Evolutionary conservation across 1,140 invertebrate species (phyloP).

Genomic region (Solenopsis fugax): DNA sequence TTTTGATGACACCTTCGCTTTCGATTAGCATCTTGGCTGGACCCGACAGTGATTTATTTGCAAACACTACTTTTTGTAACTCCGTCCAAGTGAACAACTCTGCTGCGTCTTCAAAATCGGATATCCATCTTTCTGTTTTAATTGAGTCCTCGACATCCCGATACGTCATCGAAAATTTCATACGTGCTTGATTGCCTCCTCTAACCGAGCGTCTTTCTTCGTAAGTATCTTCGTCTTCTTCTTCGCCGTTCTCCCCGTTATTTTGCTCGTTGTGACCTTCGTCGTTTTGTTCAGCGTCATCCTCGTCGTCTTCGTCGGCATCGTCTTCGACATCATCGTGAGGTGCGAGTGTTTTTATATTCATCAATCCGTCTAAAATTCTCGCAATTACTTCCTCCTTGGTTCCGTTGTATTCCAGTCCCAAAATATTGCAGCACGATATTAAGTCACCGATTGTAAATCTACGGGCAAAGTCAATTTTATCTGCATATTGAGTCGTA

Average conservation of each 20-base stretch:
- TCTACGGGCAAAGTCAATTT: neutral
- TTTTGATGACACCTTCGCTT: too few relatives aligned
- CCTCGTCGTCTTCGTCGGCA: neutral
- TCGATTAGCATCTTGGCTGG: too few relatives aligned
- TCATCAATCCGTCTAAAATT: slow-evolving; percentile 4
- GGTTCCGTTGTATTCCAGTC: slow-evolving; percentile 23
- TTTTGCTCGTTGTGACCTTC: too few relatives aligned
- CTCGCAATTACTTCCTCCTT: slow-evolving; percentile 29
- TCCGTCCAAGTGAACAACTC: slow-evolving; percentile 72
- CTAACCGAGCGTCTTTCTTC: neutral
- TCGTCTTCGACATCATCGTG: neutral
- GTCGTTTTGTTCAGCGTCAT: too few relatives aligned
- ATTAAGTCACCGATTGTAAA: neutral
- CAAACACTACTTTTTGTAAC: slow-evolving; percentile 77
- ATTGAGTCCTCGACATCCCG: slow-evolving; percentile 66
- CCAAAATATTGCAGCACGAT: slow-evolving; percentile 42
- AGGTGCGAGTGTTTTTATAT: neutral
- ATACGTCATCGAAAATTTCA: neutral
- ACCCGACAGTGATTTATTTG: slow-evolving; percentile 74
- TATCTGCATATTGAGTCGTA: neutral
- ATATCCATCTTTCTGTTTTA: slow-evolving; percentile 58
- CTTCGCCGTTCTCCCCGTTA: too few relatives aligned
- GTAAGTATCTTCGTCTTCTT: neutral
- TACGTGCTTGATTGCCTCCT: neutral
- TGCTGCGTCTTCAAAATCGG: slow-evolving; percentile 44